Conservation (phyloP, 2,888 invertebrate species). For the Lithophane socia region DNA sequence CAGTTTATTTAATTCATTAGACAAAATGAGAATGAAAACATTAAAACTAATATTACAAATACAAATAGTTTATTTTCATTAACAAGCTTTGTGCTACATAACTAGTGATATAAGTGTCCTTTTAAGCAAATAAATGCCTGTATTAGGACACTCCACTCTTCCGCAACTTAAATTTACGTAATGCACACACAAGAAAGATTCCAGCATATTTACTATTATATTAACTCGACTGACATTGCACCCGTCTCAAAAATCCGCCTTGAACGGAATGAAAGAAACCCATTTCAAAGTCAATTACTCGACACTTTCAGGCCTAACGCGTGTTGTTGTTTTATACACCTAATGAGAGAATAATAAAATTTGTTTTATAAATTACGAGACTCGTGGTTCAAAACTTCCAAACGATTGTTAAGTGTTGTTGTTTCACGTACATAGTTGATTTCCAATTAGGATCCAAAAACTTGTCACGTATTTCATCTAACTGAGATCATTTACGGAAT, state of each 20-base stretch:
- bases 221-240: slow-evolving; percentile 5
- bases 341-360: slow-evolving; percentile 69
- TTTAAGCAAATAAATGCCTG: no score
- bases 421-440: slow-evolving; percentile 79
- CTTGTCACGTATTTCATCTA: slow-evolving; percentile 81
- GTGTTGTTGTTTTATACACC: slow-evolving; percentile 56
- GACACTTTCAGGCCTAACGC: slow-evolving; percentile 49
- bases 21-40: background rate
- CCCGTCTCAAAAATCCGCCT: slow-evolving; percentile 36
- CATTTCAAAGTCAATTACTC: slow-evolving; percentile 55
- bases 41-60: background rate
- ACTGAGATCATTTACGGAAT: slow-evolving; percentile 77
- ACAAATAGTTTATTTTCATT: no score
- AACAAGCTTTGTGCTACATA: no score
- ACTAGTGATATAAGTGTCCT: no score
- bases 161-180: no score
- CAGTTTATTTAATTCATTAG: background rate
- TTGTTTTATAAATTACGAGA: slow-evolving; percentile 65
- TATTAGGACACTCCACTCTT: no score
- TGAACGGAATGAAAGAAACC: slow-evolving; percentile 45
- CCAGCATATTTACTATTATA: no score
- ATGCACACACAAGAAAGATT: no score
- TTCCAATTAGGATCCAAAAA: slow-evolving; percentile 82
- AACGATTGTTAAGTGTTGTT: slow-evolving; percentile 71
- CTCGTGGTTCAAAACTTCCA: slow-evolving; percentile 67